Percentiles rank a stretch among this genome's conserved stretches.
phyloP scores from a whole-genome alignment of 2,888 invertebrate genomes.

The Agriotes lineatus region DNA sequence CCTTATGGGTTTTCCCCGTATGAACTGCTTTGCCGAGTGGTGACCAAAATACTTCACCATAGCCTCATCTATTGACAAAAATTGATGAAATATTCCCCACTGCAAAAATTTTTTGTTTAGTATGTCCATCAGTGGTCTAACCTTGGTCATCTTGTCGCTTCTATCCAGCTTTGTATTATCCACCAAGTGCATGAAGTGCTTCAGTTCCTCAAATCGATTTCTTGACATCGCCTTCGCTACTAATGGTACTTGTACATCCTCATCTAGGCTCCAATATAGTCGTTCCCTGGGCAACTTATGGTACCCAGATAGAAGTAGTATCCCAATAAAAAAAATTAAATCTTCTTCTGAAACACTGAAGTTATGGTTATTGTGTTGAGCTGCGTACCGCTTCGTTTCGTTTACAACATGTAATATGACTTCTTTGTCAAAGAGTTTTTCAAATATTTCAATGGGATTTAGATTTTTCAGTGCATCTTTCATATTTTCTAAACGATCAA shows the following conservation, averaged over 20 bases:
- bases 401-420: neutral
- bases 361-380: neutral
- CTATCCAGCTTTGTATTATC: slow-evolving; percentile 35
- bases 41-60: slow-evolving; percentile 25
- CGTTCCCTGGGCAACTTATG: slow-evolving; percentile 54
- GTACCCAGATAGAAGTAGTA: slow-evolving; percentile 53
- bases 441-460: neutral
- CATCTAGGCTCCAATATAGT: slow-evolving; percentile 55
- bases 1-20: slow-evolving; percentile 12
- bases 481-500: neutral
- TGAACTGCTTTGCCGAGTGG: slow-evolving; percentile 20
- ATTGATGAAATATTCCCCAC: no score
- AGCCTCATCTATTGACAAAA: slow-evolving; percentile 7
- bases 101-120: slow-evolving; percentile 38
- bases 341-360: slow-evolving; percentile 10
- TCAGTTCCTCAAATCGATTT: slow-evolving; percentile 49
- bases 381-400: neutral
- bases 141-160: slow-evolving; percentile 41
- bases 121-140: slow-evolving; percentile 31
- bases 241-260: slow-evolving; percentile 52
- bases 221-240: slow-evolving; percentile 50
- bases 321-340: slow-evolving; percentile 44
- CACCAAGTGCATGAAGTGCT: slow-evolving; percentile 38
- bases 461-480: neutral
- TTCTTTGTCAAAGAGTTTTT: neutral